Evolutionary conservation across 2,888 invertebrate species (phyloP).

Genomic region (Tachina lurida): DNA sequence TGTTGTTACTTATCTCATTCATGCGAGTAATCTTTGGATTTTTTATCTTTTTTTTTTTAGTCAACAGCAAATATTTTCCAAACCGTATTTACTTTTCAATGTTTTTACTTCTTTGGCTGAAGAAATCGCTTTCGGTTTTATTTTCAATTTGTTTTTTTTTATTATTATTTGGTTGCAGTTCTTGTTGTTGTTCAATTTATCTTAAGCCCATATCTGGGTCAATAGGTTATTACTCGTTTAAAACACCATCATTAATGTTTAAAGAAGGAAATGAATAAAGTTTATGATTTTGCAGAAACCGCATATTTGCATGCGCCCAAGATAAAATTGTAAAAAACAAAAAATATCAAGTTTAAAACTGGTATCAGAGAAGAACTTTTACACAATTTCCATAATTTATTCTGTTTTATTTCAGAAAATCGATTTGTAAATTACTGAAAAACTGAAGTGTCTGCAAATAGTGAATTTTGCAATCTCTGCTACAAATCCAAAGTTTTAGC

Average conservation of each 20-base stretch:
- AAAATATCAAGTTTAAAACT: not conserved
- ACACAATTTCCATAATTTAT: not conserved
- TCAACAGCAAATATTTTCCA: not conserved
- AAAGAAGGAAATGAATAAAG: conserved; percentile 43
- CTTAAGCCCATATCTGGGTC: conserved; percentile 58
- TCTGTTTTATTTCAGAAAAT: not conserved
- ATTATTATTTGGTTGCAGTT: not conserved
- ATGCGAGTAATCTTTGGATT: not conserved
- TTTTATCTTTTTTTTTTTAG: not conserved
- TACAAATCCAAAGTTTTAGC: not conserved
- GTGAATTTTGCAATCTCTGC: too few species aligned
- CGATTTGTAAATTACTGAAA: not conserved
- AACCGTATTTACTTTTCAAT: not conserved
- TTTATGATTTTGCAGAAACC: conserved; percentile 59
- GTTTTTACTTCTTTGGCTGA: not conserved
- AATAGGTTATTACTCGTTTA: conserved; percentile 67
- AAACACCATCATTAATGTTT: conserved; percentile 51
- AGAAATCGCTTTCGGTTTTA: conserved; percentile 62
- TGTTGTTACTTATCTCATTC: not conserved
- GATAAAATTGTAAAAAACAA: not conserved
- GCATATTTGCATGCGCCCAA: conserved; percentile 24
- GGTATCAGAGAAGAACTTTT: conserved; percentile 26
- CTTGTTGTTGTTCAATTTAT: conserved; percentile 35
- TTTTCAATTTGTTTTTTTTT: conserved; percentile 15
- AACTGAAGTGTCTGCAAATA: not conserved